Percentiles rank a stretch among this genome's conserved stretches.
Conservation (phyloP, 30 jellyfish, hydroid and myxozoan genomes). For the Mastigias papua region DNA sequence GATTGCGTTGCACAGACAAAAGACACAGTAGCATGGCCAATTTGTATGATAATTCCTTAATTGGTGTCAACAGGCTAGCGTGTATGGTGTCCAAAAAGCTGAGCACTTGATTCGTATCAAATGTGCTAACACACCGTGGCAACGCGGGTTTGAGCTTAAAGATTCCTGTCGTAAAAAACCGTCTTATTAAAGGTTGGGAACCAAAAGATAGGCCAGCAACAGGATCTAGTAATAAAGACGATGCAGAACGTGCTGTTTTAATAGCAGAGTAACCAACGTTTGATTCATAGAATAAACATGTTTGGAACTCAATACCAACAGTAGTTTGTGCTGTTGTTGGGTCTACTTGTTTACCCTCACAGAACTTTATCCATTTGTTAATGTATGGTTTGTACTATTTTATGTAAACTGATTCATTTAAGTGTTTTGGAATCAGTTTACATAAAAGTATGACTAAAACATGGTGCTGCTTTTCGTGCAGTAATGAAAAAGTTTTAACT, state of each 20-base stretch:
- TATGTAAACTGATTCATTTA: too few species aligned
- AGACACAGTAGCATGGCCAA: conserved; percentile 46
- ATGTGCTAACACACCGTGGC: conserved; percentile 50
- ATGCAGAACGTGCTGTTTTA: conserved; percentile 57
- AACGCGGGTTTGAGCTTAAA: conserved; percentile 41
- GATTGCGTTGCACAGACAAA: conserved; percentile 41
- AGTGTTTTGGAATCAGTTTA: too few species aligned
- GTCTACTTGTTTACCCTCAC: conserved; percentile 11
- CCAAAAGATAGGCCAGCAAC: conserved; percentile 52
- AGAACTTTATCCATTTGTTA: conserved; percentile 33
- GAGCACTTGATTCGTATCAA: conserved; percentile 35
- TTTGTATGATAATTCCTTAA: conserved; percentile 24
- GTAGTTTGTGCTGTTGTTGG: conserved; percentile 18
- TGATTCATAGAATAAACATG: conserved; percentile 3
- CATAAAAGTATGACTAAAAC: too few species aligned
- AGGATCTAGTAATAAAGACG: conserved; percentile 20
- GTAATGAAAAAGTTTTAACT: too few species aligned
- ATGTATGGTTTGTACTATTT: conserved; percentile 10
- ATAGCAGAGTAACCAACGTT: conserved; percentile 17
- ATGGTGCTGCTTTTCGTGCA: too few species aligned
- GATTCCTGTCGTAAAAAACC: conserved; percentile 46
- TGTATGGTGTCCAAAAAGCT: conserved; percentile 4
- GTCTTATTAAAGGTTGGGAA: conserved; percentile 10
- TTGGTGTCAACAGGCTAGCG: background rate
- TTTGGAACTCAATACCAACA: conserved; percentile 17